A percentile compares a stretch with the other conserved stretches of the same genome.
These are phyloP conservation scores for Eupeodes corollae DNA, from an alignment of 1,140 invertebrate genomes.

Conservation along the genomic window DNA sequence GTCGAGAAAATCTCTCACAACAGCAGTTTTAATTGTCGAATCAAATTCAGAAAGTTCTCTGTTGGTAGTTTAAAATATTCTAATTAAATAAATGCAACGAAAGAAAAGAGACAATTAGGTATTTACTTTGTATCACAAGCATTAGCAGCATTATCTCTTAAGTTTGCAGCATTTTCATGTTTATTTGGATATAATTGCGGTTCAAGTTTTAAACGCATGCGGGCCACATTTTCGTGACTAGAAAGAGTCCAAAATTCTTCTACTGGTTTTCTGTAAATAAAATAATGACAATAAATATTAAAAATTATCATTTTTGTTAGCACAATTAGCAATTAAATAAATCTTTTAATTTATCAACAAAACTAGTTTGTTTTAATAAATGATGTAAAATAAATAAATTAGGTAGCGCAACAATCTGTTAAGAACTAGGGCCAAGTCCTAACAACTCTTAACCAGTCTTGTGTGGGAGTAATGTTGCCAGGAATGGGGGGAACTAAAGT, in stretches of 20 bases:
- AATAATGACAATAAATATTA: not conserved
- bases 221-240: conserved; percentile 49
- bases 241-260: conserved; percentile 48
- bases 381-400: too few relatives aligned
- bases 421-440: too few relatives aligned
- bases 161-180: conserved; percentile 49
- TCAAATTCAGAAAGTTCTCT: conserved; percentile 33
- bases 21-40: conserved; percentile 32
- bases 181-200: conserved; percentile 42
- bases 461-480: too few relatives aligned
- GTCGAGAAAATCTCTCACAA: conserved; percentile 31
- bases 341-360: too few relatives aligned
- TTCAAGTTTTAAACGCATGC: conserved; percentile 52
- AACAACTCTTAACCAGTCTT: too few relatives aligned
- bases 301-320: too few relatives aligned
- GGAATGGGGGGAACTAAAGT: too few relatives aligned
- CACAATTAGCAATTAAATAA: too few relatives aligned
- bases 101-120: not conserved
- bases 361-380: too few relatives aligned
- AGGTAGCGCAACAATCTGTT: too few relatives aligned
- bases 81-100: not conserved
- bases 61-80: not conserved
- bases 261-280: conserved; percentile 17
- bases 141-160: conserved; percentile 47
- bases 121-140: conserved; percentile 31